Evolutionary conservation across 2,797 vertebrate genomes (phyloP).

Genomic region (Sibirionetta formosa): DNA sequence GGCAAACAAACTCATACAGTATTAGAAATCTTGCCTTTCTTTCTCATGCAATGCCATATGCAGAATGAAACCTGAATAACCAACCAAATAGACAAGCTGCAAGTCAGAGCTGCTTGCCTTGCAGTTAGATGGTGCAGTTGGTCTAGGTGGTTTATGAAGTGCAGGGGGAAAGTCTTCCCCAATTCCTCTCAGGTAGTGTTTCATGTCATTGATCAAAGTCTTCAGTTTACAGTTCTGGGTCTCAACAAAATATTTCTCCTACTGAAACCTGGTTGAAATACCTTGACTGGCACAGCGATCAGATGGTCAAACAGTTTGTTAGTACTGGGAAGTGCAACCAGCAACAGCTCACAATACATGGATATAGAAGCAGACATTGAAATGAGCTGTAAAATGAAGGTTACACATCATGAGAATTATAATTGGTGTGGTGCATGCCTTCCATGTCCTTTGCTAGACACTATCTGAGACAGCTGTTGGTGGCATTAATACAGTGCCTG

Average conservation of each 20-base stretch:
- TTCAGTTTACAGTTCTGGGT: background rate
- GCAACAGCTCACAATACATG: fast-evolving
- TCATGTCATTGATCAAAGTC: background rate
- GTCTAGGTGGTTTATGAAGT: background rate
- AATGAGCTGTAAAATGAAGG: background rate
- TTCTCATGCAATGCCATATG: fast-evolving
- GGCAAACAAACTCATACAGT: background rate
- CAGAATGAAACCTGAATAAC: fast-evolving
- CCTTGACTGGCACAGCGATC: background rate
- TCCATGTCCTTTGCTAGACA: background rate
- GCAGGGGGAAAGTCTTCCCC: background rate
- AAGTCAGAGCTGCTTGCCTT: fast-evolving
- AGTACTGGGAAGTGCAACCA: background rate
- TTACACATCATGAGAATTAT: background rate
- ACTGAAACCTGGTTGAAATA: fast-evolving
- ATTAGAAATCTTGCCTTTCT: background rate
- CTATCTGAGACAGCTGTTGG: background rate
- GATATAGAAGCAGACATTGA: fast-evolving
- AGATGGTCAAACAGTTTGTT: fast-evolving
- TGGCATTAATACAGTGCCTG: fast-evolving
- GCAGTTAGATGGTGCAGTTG: background rate
- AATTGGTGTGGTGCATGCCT: fast-evolving
- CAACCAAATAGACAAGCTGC: fast-evolving
- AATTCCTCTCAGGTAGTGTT: background rate
- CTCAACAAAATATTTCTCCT: background rate